Evolutionary conservation across 2,888 invertebrate genomes (phyloP).

Genomic region (Coleophora flavipennella): DNA sequence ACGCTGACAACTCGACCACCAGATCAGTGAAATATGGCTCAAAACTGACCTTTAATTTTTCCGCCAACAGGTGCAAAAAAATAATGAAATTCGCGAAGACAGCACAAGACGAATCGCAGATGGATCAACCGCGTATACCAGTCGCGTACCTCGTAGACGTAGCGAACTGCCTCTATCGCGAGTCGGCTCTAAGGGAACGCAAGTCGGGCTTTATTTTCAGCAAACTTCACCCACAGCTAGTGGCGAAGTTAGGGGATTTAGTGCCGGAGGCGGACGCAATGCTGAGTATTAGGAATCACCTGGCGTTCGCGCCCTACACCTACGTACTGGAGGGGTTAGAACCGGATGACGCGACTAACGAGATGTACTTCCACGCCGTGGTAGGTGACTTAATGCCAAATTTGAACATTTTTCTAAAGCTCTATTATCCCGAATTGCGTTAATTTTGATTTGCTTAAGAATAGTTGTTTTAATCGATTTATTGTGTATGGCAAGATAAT

Average conservation of each 20-base stretch:
- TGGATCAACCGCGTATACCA: slow-evolving; percentile 28
- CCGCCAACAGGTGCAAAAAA: slow-evolving; percentile 40
- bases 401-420: slow-evolving; percentile 36
- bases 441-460: neutral
- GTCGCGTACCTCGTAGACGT: slow-evolving; percentile 43
- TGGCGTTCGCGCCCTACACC: slow-evolving; percentile 51
- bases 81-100: slow-evolving; percentile 31
- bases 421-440: slow-evolving; percentile 27
- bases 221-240: slow-evolving; percentile 38
- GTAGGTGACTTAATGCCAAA: slow-evolving; percentile 30
- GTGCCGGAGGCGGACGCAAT: slow-evolving; percentile 42
- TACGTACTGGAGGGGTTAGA: slow-evolving; percentile 30
- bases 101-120: slow-evolving; percentile 21
- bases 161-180: slow-evolving; percentile 46
- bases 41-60: neutral
- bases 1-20: too few species aligned
- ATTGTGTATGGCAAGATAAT: too few species aligned
- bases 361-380: slow-evolving; percentile 36
- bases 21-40: too few species aligned
- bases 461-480: too few species aligned
- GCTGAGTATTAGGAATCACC: slow-evolving; percentile 45
- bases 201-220: slow-evolving; percentile 40
- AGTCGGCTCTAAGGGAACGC: slow-evolving; percentile 32
- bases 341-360: slow-evolving; percentile 31
- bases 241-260: slow-evolving; percentile 31